Evolutionary conservation across 2,888 invertebrate species (phyloP).

Genomic region (Strigamia maritima): DNA sequence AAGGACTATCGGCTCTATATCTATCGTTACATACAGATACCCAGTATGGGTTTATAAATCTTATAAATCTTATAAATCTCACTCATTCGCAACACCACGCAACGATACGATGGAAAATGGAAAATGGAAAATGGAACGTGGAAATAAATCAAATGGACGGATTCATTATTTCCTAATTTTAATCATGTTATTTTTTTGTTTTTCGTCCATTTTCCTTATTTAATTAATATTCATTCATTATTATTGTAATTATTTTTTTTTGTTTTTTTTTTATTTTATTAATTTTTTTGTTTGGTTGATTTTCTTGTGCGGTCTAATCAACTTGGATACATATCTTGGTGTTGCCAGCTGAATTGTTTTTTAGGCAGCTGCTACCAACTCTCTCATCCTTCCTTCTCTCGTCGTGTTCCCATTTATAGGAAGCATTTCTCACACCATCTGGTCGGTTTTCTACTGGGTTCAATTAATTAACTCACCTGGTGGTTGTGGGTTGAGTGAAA

Average conservation of each 20-base stretch:
- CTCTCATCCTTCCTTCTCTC: neutral
- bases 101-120: too few species aligned
- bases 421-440: constrained; percentile 31
- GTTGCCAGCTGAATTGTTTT: constrained; percentile 38
- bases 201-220: neutral
- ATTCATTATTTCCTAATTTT: too few species aligned
- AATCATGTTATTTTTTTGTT: neutral
- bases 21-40: constrained; percentile 80
- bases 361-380: constrained; percentile 31
- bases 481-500: constrained; percentile 10
- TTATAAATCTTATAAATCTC: constrained; percentile 31
- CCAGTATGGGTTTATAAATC: constrained; percentile 42
- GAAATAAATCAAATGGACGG: too few species aligned
- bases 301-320: neutral
- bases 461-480: neutral
- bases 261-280: neutral
- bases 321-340: constrained; percentile 39
- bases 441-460: constrained; percentile 5
- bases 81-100: too few species aligned
- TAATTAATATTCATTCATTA: neutral
- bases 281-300: neutral
- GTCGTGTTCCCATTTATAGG: constrained; percentile 36
- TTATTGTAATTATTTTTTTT: neutral
- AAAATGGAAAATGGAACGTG: too few species aligned
- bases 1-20: constrained; percentile 99